Evolutionary conservation across 2,888 invertebrate genomes (phyloP).

Genomic region (Alloscopus bannaensis): DNA sequence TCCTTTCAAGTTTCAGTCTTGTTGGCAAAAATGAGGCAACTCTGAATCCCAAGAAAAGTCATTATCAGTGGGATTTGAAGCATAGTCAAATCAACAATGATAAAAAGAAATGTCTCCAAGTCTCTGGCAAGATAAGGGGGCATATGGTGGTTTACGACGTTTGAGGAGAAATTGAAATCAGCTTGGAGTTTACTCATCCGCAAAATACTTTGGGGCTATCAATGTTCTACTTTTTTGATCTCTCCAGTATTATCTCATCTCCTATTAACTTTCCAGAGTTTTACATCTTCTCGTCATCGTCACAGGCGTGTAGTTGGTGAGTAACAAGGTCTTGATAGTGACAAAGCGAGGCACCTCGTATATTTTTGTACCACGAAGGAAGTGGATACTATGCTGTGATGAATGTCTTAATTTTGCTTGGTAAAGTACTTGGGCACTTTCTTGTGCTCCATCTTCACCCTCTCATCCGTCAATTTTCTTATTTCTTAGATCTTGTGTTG

Average conservation of each 20-base stretch:
- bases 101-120: constrained; percentile 57
- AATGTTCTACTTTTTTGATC: constrained; percentile 57
- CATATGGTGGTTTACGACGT: no score
- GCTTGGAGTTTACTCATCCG: constrained; percentile 7
- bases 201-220: constrained; percentile 31
- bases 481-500: constrained; percentile 56
- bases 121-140: constrained; percentile 9
- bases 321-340: not conserved
- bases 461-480: constrained; percentile 60
- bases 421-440: constrained; percentile 15
- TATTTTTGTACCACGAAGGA: no score
- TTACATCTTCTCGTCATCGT: constrained; percentile 4
- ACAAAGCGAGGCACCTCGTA: not conserved
- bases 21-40: no score
- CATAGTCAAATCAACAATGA: constrained; percentile 63
- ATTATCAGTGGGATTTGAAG: constrained; percentile 67
- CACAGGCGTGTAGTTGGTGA: no score
- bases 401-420: constrained; percentile 49
- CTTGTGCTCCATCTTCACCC: constrained; percentile 55
- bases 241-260: constrained; percentile 38
- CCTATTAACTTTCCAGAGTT: not conserved
- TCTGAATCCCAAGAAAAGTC: constrained; percentile 56
- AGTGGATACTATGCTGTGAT: no score
- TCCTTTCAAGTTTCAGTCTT: no score
- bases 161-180: constrained; percentile 40